Conservation (phyloP, 1,140 invertebrate species). For the Trichomalopsis sarcophagae region DNA sequence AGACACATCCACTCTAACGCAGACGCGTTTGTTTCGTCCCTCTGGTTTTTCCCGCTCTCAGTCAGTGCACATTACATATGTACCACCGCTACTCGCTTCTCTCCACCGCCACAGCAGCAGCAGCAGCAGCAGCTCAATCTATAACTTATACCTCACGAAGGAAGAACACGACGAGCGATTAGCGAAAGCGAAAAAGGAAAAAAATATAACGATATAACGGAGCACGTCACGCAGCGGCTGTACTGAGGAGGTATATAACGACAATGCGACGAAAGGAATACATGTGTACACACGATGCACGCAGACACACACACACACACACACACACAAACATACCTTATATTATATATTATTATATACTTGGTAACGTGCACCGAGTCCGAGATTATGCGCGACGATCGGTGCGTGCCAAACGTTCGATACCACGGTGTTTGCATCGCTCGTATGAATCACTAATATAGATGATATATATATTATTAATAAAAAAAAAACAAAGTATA, state of each 20-base stretch:
- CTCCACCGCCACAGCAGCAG: neutral
- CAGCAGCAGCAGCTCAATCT: neutral
- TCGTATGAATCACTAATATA: constrained; percentile 34
- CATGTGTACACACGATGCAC: neutral
- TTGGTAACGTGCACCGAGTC: constrained; percentile 5
- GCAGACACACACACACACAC: neutral
- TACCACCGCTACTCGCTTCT: neutral
- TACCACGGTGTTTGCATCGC: constrained; percentile 37
- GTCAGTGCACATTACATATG: neutral
- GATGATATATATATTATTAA: constrained; percentile 34
- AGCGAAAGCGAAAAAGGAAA: neutral
- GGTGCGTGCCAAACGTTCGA: constrained; percentile 47
- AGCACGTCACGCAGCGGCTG: no score
- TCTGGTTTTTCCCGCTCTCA: neutral
- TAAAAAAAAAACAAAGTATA: constrained; percentile 1
- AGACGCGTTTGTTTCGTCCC: neutral
- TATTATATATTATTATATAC: neutral
- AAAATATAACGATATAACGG: no score
- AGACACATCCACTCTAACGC: neutral
- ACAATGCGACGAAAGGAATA: neutral
- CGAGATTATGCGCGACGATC: neutral
- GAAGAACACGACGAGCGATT: neutral
- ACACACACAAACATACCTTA: no score
- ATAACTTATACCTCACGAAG: neutral
- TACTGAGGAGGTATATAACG: neutral